Evolutionary conservation across 2,113 vertebrate species (phyloP), one percentile per base, ranked within the genome.

Genomic region (Rhinoptilus africanus): DNA sequence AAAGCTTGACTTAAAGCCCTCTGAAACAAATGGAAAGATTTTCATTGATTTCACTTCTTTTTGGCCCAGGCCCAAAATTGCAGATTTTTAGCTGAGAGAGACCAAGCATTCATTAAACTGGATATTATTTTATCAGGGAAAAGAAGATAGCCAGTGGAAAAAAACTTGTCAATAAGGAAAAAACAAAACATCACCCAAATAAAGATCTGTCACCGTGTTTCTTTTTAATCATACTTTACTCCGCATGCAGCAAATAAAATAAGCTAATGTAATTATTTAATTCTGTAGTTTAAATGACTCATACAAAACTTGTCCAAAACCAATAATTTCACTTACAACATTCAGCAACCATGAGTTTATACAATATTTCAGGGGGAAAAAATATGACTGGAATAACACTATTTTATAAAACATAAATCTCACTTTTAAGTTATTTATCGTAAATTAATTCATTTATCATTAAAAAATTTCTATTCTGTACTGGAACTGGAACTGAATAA

Each of bases 21-120:
- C 39, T 75, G 73, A 96, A 96, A 92, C 56, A 94, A 95, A 88
- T 87, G 27, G 39, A 81, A 93, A 96, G 57, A 92, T 89, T 95
- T 93, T 92, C 48, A 95, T 57, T 95, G 91, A 87, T 91, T 95
- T 95, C 21, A 78, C 6, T 94, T 83, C n/a, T 88, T 86, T 81
- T 68, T 96, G 92, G 69, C 75, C 85, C 43, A 50, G n/a, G 14
- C 26, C 45, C 76, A 78, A 91, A 93, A 68, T 41, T 47, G 60
- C 19, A 84, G 56, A 86, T 71, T 78, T 83, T 89, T 59, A 69
- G 22, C 47, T 77, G 41, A 88, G 19, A 75, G 26, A 92, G 51
- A 62, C 23, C 39, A 78, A 93, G 22, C 13, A 71, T 76, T 95
- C 26, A 37, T 57, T 93, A 68, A 79, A 63, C 8, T 15, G 6